phyloP scores from a whole-genome alignment of 2,113 vertebrate genomes.

The Bostrychus sinensis region DNA sequence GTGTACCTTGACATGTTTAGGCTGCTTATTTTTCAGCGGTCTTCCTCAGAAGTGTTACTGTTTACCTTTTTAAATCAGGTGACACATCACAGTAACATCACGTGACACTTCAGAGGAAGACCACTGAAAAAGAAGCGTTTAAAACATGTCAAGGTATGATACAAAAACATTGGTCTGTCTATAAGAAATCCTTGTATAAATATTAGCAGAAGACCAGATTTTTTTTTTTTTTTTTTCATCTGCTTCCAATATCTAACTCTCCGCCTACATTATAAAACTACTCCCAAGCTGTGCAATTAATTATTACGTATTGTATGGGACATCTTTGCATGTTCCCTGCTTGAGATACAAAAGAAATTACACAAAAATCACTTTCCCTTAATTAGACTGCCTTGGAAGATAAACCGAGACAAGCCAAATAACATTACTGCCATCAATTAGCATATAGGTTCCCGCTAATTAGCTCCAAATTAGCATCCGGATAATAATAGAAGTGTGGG shows the following conservation, averaged over 20 bases:
- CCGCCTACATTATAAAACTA: neutral
- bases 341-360: neutral
- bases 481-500: conserved; percentile 39
- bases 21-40: no score
- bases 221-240: no score
- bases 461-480: conserved; percentile 40
- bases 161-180: no score
- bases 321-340: neutral
- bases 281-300: neutral
- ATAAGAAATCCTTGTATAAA: no score
- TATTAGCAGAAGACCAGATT: no score
- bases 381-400: conserved; percentile 13
- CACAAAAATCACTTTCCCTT: neutral
- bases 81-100: no score
- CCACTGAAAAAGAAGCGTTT: no score
- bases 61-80: no score
- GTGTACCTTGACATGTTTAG: no score
- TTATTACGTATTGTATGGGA: neutral
- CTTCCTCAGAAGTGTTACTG: no score
- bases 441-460: conserved; percentile 34
- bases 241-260: neutral
- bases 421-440: conserved; percentile 48
- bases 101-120: no score
- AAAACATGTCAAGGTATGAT: no score
- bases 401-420: conserved; percentile 26